Conservation (phyloP, 2,888 invertebrate genomes). For the Dicranocentrus wangi region DNA sequence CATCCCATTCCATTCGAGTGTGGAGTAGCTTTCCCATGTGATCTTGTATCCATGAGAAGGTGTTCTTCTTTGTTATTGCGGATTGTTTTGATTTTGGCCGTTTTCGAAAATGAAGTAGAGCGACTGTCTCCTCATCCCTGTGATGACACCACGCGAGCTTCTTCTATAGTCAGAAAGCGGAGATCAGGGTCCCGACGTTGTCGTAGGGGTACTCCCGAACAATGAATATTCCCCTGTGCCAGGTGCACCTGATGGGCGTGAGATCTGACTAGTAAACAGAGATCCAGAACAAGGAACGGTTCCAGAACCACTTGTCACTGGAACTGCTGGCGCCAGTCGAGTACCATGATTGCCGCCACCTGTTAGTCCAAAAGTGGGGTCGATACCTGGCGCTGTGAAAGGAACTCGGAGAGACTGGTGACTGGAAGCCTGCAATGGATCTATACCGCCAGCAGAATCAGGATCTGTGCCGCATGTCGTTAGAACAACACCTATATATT, state of each 20-base stretch:
- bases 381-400: conserved; percentile 49
- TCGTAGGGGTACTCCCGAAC: conserved; percentile 55
- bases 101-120: conserved; percentile 58
- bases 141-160: conserved; percentile 47
- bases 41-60: background rate
- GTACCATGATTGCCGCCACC: background rate
- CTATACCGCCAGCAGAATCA: conserved; percentile 63
- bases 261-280: conserved; percentile 58
- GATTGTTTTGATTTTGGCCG: conserved; percentile 42
- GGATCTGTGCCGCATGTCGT: conserved; percentile 71
- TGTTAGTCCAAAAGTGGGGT: conserved; percentile 51
- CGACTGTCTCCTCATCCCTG: conserved; percentile 53
- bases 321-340: conserved; percentile 14
- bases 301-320: conserved; percentile 6
- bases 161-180: conserved; percentile 60
- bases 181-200: conserved; percentile 61
- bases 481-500: conserved; percentile 68
- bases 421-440: conserved; percentile 63
- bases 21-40: too few relatives aligned
- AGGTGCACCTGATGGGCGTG: conserved; percentile 37
- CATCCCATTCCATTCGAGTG: too few relatives aligned
- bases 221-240: conserved; percentile 56
- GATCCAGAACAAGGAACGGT: conserved; percentile 24
- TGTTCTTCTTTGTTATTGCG: conserved; percentile 14
- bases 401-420: conserved; percentile 71